Evolutionary conservation across 92 coral and sea anemone genomes (phyloP).

Genomic region (Phymanthus crucifer): DNA sequence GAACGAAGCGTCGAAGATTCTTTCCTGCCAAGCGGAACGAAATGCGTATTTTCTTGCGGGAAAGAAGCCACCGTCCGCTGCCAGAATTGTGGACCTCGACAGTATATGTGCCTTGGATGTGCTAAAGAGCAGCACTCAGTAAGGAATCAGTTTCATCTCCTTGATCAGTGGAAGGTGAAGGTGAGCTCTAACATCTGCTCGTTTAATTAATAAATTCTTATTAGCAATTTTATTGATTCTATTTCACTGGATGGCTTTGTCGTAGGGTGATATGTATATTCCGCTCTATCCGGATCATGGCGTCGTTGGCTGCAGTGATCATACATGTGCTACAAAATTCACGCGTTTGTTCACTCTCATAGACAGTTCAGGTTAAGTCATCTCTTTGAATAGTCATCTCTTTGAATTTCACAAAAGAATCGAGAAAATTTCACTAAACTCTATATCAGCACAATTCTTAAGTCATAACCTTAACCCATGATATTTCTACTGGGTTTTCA

Average conservation of each 20-base stretch:
- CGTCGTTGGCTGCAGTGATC: background rate
- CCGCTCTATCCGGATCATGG: conserved; percentile 2
- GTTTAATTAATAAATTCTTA: no score
- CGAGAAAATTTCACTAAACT: no score
- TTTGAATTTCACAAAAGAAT: no score
- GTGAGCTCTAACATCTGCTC: background rate
- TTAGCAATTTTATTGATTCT: no score
- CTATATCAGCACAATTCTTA: no score
- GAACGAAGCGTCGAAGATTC: background rate
- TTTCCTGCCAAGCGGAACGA: background rate
- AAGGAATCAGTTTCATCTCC: conserved; percentile 10
- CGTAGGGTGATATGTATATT: background rate
- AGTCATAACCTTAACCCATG: no score
- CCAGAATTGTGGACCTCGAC: conserved; percentile 21
- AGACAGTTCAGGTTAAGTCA: background rate
- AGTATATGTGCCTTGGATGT: conserved; percentile 16
- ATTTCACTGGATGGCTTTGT: background rate
- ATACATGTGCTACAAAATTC: background rate
- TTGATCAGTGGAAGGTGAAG: conserved; percentile 16
- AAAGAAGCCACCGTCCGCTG: conserved; percentile 18
- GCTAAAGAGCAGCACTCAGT: background rate
- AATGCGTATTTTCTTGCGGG: background rate
- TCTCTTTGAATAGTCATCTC: no score
- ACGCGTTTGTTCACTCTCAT: background rate
- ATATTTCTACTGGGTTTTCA: no score